These are phyloP conservation scores for Malacosoma neustria DNA, from an alignment of 2,888 invertebrate genomes.

Conservation along the genomic window DNA sequence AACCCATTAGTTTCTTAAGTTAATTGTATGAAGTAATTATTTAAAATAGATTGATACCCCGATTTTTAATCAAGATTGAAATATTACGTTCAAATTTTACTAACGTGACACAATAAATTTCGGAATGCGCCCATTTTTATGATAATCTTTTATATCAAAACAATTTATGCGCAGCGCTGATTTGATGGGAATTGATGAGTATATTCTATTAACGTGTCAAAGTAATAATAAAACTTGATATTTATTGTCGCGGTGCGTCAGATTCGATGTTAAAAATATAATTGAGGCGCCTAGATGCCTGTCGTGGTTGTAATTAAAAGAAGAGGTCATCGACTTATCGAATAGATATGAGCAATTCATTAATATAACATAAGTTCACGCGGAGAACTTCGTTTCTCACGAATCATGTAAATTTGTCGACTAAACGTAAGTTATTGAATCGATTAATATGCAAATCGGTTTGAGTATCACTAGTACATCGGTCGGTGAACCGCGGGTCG, in stretches of 20 bases:
- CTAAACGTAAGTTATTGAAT: slow-evolving; percentile 72
- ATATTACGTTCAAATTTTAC: slow-evolving; percentile 9
- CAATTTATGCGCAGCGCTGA: slow-evolving; percentile 19
- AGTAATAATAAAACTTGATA: slow-evolving; percentile 20
- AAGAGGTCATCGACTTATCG: slow-evolving; percentile 49
- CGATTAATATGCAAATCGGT: slow-evolving; percentile 72
- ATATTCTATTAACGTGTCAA: slow-evolving; percentile 17
- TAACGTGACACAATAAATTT: slow-evolving; percentile 15
- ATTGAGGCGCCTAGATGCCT: slow-evolving; percentile 23
- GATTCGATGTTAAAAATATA: slow-evolving; percentile 5
- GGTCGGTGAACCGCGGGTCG: slow-evolving; percentile 65
- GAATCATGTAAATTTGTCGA: slow-evolving; percentile 74
- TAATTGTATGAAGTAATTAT: no score
- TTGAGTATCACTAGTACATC: slow-evolving; percentile 59
- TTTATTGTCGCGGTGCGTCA: slow-evolving; percentile 16
- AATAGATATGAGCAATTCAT: slow-evolving; percentile 63
- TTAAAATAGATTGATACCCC: no score
- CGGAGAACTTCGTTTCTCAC: slow-evolving; percentile 67
- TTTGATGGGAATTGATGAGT: slow-evolving; percentile 23
- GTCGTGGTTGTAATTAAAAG: slow-evolving; percentile 48
- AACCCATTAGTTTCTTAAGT: no score
- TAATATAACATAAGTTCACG: slow-evolving; percentile 73
- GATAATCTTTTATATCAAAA: slow-evolving; percentile 19
- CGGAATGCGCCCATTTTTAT: slow-evolving; percentile 6
- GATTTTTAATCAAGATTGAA: slow-evolving; percentile 4